Base-by-base conservation (phyloP, 2,797 vertebrate genomes). In the Furcifer pardalis region DNA sequence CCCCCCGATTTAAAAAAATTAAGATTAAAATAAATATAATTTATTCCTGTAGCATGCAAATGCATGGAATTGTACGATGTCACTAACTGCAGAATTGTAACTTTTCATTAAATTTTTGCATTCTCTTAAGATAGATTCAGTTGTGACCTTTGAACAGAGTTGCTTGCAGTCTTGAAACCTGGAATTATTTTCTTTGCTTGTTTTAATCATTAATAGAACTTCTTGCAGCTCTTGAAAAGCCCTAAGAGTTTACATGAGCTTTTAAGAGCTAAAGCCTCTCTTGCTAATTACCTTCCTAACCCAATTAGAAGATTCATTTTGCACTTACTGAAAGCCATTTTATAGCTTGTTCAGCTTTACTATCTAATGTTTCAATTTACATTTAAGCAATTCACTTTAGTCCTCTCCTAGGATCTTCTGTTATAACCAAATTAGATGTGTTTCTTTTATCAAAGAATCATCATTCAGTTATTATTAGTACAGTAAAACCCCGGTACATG, bases 221-320 rank as follows among this genome's bases (percentile, higher is more conserved):
- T 2, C 52, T 68, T 91, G 81, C 37, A 80, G 84, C 82, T 88
- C 69, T 83, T 88, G 69, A 86, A 81, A 88, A 92, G 74, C 78
- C 65, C 1, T 13, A 42, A 75, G 60, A 85, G 65, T 81, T 90
- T 77, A 9, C 83, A 86, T 90, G 90, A 89, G 79, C 82, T 92
- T 90, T 92, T 84, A 74, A 86, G 65, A 82, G 84, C 65, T 87
- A 85, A 89, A 87, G 65, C 84, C 59, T 71, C 42, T 86, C 56
- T 69, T 27, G 25, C 74, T 81, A 86, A 77, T 86, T 86, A 86
- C 65, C 74, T 86, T 81, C 79, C 74, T 86, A 82, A 86, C 66
- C 79, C 79, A 86, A 86, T 86, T 86, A 86, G 73, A 82, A 86
- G 73, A 72, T 86, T 82, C 84, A 86, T 77, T 86, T 77, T 77